Evolutionary conservation across 2,113 vertebrate species (phyloP).

Genomic region (Nerophis ophidion): DNA sequence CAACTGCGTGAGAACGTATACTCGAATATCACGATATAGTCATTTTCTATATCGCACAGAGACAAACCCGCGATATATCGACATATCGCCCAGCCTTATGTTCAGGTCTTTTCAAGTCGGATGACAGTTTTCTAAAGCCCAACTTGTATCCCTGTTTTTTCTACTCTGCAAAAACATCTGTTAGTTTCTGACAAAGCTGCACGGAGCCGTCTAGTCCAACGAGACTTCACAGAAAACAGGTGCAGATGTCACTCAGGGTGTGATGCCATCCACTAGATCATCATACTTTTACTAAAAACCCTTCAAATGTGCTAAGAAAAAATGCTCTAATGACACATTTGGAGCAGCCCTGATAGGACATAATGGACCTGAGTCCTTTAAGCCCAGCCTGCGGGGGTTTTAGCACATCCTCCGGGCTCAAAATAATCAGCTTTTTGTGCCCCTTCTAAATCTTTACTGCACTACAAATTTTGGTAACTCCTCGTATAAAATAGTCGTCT

Average conservation of each 20-base stretch:
- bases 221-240: no score
- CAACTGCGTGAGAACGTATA: no score
- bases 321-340: not conserved
- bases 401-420: not conserved
- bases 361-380: not conserved
- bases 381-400: not conserved
- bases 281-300: not conserved
- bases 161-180: no score
- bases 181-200: no score
- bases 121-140: no score
- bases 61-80: no score
- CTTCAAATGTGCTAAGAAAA: not conserved
- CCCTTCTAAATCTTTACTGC: no score
- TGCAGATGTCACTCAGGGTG: not conserved
- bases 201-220: no score
- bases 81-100: no score
- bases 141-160: no score
- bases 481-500: not conserved
- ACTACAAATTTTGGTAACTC: not conserved
- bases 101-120: not conserved
- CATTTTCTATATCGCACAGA: no score
- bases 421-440: not conserved
- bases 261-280: not conserved
- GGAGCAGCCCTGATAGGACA: not conserved
- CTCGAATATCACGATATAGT: no score